Percentiles rank a stretch among this genome's conserved stretches.
These are phyloP conservation scores for Fulica atra DNA, from an alignment of 2,113 vertebrate species.

Conservation along the genomic window DNA sequence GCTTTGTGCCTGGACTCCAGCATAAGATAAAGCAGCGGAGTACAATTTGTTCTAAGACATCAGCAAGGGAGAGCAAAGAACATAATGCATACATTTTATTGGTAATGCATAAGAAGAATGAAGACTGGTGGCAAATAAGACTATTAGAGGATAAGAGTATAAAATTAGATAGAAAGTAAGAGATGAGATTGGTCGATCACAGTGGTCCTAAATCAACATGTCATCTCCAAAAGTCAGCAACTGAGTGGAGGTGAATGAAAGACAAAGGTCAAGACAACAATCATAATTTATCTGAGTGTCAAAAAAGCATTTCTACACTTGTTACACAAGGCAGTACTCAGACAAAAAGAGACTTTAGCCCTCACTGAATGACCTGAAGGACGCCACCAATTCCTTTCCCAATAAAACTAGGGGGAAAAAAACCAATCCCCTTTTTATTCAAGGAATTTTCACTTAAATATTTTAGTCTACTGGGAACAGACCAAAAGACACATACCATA, in stretches of 20 bases:
- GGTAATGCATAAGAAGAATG: conserved; percentile 26
- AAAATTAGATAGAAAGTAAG: conserved; percentile 49
- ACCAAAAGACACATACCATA: neutral
- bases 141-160: conserved; percentile 28
- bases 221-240: conserved; percentile 30
- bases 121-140: conserved; percentile 45
- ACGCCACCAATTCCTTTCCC: neutral
- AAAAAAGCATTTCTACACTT: conserved; percentile 34
- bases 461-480: conserved; percentile 4
- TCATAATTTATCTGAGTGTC: neutral
- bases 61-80: conserved; percentile 22
- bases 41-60: conserved; percentile 56
- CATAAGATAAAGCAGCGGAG: conserved; percentile 6
- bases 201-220: conserved; percentile 47
- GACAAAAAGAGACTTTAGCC: neutral
- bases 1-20: conserved; percentile 31
- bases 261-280: conserved; percentile 25
- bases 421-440: neutral
- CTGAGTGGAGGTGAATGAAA: conserved; percentile 25
- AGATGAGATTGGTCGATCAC: conserved; percentile 26
- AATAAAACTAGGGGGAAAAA: neutral
- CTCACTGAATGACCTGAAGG: neutral
- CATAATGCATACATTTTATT: conserved; percentile 41
- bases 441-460: conserved; percentile 18
- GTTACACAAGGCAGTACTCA: neutral